Conservation (phyloP, 2,888 invertebrate genomes). For the Melanophora roralis region DNA sequence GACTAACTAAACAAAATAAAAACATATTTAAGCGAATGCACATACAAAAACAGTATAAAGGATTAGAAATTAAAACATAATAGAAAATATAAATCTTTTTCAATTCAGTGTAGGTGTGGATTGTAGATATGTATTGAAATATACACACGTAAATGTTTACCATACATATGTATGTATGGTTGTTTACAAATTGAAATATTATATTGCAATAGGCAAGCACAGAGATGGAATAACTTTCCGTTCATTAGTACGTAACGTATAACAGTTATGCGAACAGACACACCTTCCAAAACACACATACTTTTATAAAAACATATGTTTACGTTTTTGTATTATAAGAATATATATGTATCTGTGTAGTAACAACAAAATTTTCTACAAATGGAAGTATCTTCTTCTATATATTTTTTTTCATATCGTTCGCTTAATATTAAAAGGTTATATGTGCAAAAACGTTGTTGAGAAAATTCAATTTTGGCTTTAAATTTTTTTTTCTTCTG, state of each 20-base stretch:
- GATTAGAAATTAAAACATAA: slow-evolving; percentile 30
- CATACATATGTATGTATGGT: no score
- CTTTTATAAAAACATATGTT: not conserved
- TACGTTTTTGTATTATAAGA: not conserved
- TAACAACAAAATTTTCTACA: slow-evolving; percentile 13
- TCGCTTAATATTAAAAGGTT: no score
- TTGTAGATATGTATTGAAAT: not conserved
- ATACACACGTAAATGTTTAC: not conserved
- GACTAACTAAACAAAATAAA: slow-evolving; percentile 19
- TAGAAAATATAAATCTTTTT: slow-evolving; percentile 25
- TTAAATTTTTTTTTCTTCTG: no score
- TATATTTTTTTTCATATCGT: not conserved
- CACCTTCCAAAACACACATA: not conserved
- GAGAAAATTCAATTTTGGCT: no score
- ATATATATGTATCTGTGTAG: not conserved
- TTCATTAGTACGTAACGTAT: not conserved
- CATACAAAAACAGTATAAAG: not conserved
- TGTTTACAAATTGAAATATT: not conserved
- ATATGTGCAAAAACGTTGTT: not conserved
- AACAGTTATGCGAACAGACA: not conserved
- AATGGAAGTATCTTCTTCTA: not conserved
- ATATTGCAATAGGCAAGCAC: not conserved
- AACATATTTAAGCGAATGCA: not conserved
- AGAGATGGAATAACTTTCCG: not conserved
- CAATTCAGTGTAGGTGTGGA: not conserved